phyloP scores from a whole-genome alignment of 2,113 vertebrate genomes.

The Rhizomys pruinosus region DNA sequence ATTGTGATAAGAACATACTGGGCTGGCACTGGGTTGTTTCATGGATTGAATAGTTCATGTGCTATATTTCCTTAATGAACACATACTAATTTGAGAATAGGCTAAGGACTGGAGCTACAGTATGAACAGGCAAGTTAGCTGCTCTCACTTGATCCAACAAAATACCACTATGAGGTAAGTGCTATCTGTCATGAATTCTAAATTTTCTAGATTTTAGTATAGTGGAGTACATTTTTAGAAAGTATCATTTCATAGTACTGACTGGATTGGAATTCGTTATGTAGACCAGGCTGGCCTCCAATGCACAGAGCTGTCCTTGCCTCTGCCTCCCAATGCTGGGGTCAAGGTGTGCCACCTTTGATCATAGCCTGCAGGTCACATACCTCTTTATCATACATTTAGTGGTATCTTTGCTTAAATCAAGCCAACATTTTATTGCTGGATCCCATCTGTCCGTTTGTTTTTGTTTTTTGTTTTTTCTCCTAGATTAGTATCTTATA shows the following conservation, averaged over 20 bases:
- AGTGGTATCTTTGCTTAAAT: conserved; percentile 38
- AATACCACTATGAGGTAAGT: too few species aligned
- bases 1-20: background rate
- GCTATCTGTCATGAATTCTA: background rate
- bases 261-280: too few species aligned
- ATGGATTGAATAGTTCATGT: background rate
- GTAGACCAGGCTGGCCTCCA: too few species aligned
- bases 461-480: background rate
- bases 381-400: background rate
- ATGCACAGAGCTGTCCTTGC: too few species aligned
- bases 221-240: too few species aligned
- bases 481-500: background rate
- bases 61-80: background rate
- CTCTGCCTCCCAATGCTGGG: too few species aligned
- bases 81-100: background rate
- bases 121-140: background rate
- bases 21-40: background rate
- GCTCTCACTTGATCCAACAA: background rate
- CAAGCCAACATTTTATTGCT: conserved; percentile 62
- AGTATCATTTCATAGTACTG: too few species aligned
- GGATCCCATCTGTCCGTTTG: conserved; percentile 64
- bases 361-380: background rate
- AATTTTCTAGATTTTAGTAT: too few species aligned
- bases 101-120: background rate
- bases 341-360: too few species aligned